Base-by-base conservation (phyloP, 2,888 invertebrate genomes). In the Cantharis nigra region DNA sequence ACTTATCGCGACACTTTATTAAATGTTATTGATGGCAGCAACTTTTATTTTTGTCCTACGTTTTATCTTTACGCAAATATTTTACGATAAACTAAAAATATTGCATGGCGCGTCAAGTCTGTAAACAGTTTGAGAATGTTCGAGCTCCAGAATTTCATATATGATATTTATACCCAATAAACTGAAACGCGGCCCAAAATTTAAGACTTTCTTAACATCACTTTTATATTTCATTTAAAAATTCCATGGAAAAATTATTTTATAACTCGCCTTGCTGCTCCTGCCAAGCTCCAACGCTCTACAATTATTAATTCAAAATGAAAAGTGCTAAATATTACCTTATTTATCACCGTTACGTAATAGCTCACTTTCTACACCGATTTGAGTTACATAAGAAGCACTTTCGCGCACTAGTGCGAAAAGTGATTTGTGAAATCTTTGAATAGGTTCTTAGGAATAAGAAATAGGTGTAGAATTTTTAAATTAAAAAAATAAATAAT, bases 1-100 rank as follows among this genome's bases (percentile, higher is more conserved):
- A 80, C 72, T 72, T 78, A 80, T 79, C 79, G 65, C 63, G 72
- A 75, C 79, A 78, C 78, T 80, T 80, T 81, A 82, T 83, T 83
- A 83, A 82, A 83, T 81, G 81, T 82, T 83, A 81, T 81, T 80
- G 81, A 80, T 82, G 83, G 81, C 80, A 75, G 80, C 81, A 79
- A 81, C 80, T 82, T 83, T 81, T 82, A 80, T 80, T 82, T 80
- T 80, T 81, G 78, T 81, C 75, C 71, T 73, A 33, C 74, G 63
- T 74, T 80, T 81, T 83, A 83, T 82, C 82, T 83, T 80, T 78
- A 78, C 78, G 73, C 80, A 82, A 83, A 83, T 83, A 83, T 82
- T 83, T 83, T 80, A 83, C 71, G 82, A 83, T 83, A 83, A 83
- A 82, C 79, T 75, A 74, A 74, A 79, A 82, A 82, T 81, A 82